Conservation (phyloP, 2,888 invertebrate species). For the Conchocele bisecta region DNA sequence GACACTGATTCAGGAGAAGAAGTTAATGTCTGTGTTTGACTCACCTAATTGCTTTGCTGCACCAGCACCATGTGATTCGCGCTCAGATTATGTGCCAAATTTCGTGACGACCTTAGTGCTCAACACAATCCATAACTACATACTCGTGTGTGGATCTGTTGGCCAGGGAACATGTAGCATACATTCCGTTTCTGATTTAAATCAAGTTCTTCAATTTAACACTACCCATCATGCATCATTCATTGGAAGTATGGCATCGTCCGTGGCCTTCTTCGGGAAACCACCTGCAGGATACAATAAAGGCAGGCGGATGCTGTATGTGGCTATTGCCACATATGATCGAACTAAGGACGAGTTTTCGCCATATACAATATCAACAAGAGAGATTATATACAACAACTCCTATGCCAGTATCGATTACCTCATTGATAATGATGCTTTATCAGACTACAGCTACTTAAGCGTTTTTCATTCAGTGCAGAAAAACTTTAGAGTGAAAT, state of each 20-base stretch:
- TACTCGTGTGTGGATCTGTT: slow-evolving; percentile 49
- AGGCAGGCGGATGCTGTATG: slow-evolving; percentile 36
- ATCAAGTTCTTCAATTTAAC: slow-evolving; percentile 18
- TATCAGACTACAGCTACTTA: slow-evolving; percentile 21
- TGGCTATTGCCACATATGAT: slow-evolving; percentile 48
- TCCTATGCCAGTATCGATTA: slow-evolving; percentile 26
- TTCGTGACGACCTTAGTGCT: slow-evolving; percentile 37
- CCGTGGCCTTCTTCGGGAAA: slow-evolving; percentile 43
- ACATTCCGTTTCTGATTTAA: slow-evolving; percentile 35
- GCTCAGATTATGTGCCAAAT: slow-evolving; percentile 11
- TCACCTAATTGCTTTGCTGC: slow-evolving; percentile 38
- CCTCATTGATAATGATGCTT: slow-evolving; percentile 13
- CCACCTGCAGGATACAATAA: slow-evolving; percentile 24
- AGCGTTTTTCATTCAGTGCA: slow-evolving; percentile 24
- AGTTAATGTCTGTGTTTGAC: slow-evolving; percentile 29
- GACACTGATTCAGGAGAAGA: neutral
- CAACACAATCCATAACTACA: slow-evolving; percentile 35
- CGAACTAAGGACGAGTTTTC: slow-evolving; percentile 37
- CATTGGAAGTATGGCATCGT: slow-evolving; percentile 47
- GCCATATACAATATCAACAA: slow-evolving; percentile 48
- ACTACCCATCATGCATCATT: slow-evolving; percentile 42
- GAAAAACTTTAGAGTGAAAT: slow-evolving; percentile 34
- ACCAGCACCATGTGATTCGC: slow-evolving; percentile 9
- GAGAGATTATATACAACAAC: slow-evolving; percentile 27
- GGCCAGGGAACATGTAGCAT: slow-evolving; percentile 47